These are phyloP conservation scores for Eupeodes luniger DNA, from an alignment of 2,888 invertebrate genomes.

Conservation along the genomic window DNA sequence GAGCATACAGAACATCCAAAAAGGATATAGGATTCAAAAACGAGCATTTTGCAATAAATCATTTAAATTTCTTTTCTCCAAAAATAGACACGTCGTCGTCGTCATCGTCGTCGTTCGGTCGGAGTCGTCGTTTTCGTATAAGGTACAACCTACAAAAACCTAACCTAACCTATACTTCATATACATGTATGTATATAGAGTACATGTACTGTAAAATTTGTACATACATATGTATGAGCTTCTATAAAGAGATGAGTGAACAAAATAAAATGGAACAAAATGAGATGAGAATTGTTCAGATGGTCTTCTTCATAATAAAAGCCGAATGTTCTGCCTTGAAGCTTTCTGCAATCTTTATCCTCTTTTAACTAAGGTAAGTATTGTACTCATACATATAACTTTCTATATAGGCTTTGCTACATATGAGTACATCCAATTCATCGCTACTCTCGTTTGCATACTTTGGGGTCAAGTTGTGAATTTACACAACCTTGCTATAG, in stretches of 20 bases:
- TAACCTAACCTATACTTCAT: too few species aligned
- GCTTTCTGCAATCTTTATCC: constrained; percentile 44
- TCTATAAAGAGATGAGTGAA: background rate
- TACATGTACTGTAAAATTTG: too few species aligned
- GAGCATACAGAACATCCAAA: background rate
- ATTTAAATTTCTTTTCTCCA: constrained; percentile 60
- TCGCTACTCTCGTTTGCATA: constrained; percentile 44
- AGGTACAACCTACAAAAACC: background rate
- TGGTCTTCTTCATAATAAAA: constrained; percentile 44
- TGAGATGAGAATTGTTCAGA: constrained; percentile 35
- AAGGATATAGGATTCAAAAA: constrained; percentile 45
- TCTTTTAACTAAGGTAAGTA: constrained; percentile 26
- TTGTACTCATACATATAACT: background rate
- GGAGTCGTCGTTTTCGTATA: background rate
- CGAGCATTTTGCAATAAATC: constrained; percentile 68
- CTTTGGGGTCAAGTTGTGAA: constrained; percentile 71
- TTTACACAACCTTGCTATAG: constrained; percentile 67
- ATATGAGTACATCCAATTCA: constrained; percentile 29
- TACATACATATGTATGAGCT: background rate
- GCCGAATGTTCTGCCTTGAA: constrained; percentile 39
- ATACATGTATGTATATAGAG: too few species aligned
- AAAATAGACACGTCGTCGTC: constrained; percentile 24
- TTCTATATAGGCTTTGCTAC: too few species aligned
- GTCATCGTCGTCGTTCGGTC: background rate
- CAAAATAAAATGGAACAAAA: background rate